Base-by-base conservation (phyloP, 1,140 invertebrate species). In the Gryon sp. region DNA sequence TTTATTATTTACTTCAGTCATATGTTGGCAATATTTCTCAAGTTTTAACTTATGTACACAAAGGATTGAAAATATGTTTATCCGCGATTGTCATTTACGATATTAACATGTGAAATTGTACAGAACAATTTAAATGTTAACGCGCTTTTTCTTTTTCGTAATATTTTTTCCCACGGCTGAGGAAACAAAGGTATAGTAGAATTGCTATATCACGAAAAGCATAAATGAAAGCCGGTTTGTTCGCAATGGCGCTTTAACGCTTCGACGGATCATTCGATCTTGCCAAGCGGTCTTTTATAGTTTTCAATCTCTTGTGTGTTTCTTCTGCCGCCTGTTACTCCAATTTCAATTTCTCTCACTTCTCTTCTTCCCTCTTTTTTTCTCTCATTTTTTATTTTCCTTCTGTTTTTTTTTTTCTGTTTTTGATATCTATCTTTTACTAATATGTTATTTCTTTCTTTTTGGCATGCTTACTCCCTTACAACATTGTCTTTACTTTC, bases 281-380 rank as follows among this genome's bases (percentile, higher is more conserved):
- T 59, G 52, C 22, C 50, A 43, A 69, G 41, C 41, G 32, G 43
- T 22, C 66, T 73, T 73, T 72, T 63, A 72, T 63, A 73, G 34
- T 73, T 73, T 73, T 72, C 69, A 75, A 74, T 79, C 69, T 70
- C 41, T 62, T 53, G 57, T 46, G 68, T 55, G 68, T 63, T 72
- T 55, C 57, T 63, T 72, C 50, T 26, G 59, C 50, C 60, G 30
- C 30, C 57, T 30, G 55, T 59, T 75, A 60, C 45, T 55, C 28
- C 68, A 48, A 68, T 60, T 63, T 40, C 63, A 45, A 50, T 68
- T 57, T 40, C 59, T 74, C 19, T 69, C 30, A 19, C 55, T 60
- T n/a, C n/a, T n/a, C n/a, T n/a, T n/a, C n/a, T n/a, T n/a, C n/a
- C n/a, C n/a, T n/a, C n/a, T n/a, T n/a, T n/a, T n/a, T n/a, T n/a